Conservation (phyloP, 2,888 invertebrate genomes). For the Neoscelio sp. region DNA sequence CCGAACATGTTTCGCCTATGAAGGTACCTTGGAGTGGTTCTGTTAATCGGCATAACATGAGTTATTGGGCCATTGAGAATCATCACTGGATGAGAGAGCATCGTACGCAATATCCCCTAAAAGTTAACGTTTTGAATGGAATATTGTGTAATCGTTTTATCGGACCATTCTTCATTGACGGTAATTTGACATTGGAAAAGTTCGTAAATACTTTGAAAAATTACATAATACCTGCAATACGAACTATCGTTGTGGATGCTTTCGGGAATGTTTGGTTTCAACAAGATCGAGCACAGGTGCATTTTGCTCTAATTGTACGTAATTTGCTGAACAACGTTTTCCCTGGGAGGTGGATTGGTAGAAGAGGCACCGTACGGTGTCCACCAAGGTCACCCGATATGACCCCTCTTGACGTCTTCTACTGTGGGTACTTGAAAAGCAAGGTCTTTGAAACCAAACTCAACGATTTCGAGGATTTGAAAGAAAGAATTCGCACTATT, state of each 20-base stretch:
- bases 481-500: too few relatives aligned
- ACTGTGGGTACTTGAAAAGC: background rate
- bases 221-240: too few relatives aligned
- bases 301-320: background rate
- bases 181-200: background rate
- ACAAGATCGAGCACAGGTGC: background rate
- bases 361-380: background rate
- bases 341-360: background rate
- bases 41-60: background rate
- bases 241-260: background rate
- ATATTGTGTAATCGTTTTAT: background rate
- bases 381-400: background rate
- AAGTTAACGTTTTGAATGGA: background rate
- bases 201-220: background rate
- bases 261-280: background rate
- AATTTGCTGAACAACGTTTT: background rate
- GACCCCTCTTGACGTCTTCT: background rate
- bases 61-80: background rate
- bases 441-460: background rate
- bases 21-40: too few relatives aligned
- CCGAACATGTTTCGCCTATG: too few relatives aligned
- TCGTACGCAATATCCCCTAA: background rate
- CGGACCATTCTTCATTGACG: background rate
- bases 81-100: background rate
- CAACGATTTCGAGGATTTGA: too few relatives aligned